Evolutionary conservation across 2,113 vertebrate species (phyloP).

Genomic region (Ploceus nigricollis): DNA sequence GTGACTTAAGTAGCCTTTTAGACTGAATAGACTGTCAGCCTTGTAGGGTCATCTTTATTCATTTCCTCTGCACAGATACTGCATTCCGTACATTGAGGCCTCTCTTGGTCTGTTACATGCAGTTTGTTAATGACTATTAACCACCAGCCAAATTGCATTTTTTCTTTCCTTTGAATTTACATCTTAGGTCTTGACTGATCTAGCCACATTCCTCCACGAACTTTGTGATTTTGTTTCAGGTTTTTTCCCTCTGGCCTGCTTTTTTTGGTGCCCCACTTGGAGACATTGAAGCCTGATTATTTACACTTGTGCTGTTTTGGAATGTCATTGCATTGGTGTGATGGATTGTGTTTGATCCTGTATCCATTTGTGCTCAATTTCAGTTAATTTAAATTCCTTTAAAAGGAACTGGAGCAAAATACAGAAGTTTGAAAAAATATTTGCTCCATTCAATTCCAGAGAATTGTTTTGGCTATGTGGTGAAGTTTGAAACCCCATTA

Average conservation of each 20-base stretch:
- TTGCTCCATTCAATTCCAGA: background rate
- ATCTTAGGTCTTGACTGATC: background rate
- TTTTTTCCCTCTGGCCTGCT: background rate
- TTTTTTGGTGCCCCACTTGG: background rate
- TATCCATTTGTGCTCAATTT: background rate
- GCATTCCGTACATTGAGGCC: background rate
- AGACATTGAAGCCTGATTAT: background rate
- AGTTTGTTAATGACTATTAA: background rate
- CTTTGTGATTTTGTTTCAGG: background rate
- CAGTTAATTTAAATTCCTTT: background rate
- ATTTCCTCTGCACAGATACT: conserved; percentile 26
- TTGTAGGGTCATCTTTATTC: conserved; percentile 40
- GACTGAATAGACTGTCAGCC: background rate
- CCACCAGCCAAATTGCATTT: background rate
- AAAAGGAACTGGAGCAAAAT: background rate
- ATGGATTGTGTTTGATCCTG: background rate
- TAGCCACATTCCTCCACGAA: background rate
- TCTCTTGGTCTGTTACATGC: background rate
- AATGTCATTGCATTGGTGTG: background rate
- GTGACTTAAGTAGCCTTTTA: conserved; percentile 25
- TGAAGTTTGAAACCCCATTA: background rate
- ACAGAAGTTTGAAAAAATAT: background rate
- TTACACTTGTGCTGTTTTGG: background rate
- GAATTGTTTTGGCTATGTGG: background rate
- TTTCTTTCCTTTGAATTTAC: background rate